These are phyloP conservation scores for Sula dactylatra DNA, from an alignment of 2,113 vertebrate genomes.

Conservation along the genomic window DNA sequence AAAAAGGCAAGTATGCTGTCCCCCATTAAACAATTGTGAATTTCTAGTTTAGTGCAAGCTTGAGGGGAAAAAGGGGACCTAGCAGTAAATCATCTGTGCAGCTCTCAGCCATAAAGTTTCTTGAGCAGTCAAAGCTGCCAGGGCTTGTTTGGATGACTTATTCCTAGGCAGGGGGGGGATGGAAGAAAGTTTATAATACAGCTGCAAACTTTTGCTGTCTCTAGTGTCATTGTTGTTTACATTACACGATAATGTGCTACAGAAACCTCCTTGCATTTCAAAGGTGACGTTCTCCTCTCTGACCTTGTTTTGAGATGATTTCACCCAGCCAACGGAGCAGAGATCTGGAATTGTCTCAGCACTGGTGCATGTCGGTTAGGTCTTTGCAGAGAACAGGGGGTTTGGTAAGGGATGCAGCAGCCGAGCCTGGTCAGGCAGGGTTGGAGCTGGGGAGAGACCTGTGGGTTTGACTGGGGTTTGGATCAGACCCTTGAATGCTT, in stretches of 20 bases:
- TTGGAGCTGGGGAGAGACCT: neutral
- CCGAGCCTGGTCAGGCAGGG: too few relatives aligned
- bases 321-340: neutral
- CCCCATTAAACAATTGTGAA: neutral
- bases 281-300: neutral
- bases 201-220: conserved; percentile 50
- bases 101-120: conserved; percentile 35
- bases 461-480: neutral
- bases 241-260: neutral
- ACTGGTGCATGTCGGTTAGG: rapidly evolving
- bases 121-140: conserved; percentile 30
- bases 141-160: conserved; percentile 53
- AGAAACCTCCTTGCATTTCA: neutral
- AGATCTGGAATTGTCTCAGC: neutral
- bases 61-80: neutral
- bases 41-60: neutral
- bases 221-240: conserved; percentile 12
- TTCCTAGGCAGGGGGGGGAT: neutral
- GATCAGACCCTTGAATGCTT: neutral
- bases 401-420: neutral
- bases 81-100: conserved; percentile 33
- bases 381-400: neutral
- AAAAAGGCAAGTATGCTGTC: neutral
- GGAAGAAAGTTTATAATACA: conserved; percentile 44
- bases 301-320: neutral